Conservation (phyloP, 2,888 invertebrate genomes). For the Lissocephala sabroskyi region DNA sequence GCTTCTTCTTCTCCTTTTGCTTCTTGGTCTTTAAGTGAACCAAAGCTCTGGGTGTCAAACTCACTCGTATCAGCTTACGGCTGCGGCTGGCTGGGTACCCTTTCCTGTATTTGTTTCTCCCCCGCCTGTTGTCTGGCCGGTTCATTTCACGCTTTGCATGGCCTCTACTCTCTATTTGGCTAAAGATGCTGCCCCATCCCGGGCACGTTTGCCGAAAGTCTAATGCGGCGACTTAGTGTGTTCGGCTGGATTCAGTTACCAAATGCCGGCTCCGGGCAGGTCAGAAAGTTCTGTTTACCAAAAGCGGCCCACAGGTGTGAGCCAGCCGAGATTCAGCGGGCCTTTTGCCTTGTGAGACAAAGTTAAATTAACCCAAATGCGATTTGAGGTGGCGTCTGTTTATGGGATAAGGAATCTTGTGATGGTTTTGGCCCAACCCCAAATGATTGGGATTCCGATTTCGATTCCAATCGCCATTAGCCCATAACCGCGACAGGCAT, state of each 20-base stretch:
- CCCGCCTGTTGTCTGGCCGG: slow-evolving; percentile 13
- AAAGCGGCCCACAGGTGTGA: neutral
- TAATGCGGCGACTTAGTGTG: slow-evolving; percentile 13
- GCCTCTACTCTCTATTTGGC: neutral
- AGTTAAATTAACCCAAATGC: slow-evolving; percentile 28
- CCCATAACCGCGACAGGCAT: no score
- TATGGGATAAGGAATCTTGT: no score
- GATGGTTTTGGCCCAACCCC: no score
- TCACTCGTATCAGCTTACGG: neutral
- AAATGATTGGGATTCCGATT: no score
- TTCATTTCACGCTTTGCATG: neutral
- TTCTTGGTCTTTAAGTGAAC: neutral
- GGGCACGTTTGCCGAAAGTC: slow-evolving; percentile 3
- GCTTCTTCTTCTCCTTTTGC: slow-evolving; percentile 31
- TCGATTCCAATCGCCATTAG: neutral
- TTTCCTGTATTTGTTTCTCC: slow-evolving; percentile 20
- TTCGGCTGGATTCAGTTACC: neutral
- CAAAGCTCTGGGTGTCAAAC: neutral
- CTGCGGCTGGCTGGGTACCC: slow-evolving; percentile 13
- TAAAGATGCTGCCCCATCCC: neutral
- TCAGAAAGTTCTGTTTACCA: slow-evolving; percentile 20
- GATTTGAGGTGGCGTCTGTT: slow-evolving; percentile 32
- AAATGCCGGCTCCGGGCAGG: neutral
- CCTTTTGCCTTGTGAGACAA: slow-evolving; percentile 1
- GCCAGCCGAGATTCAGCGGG: neutral